A percentile compares a stretch with the other conserved stretches of the same genome.
Evolutionary conservation across 2,113 vertebrate species (phyloP).

Genomic region (Buteo buteo): DNA sequence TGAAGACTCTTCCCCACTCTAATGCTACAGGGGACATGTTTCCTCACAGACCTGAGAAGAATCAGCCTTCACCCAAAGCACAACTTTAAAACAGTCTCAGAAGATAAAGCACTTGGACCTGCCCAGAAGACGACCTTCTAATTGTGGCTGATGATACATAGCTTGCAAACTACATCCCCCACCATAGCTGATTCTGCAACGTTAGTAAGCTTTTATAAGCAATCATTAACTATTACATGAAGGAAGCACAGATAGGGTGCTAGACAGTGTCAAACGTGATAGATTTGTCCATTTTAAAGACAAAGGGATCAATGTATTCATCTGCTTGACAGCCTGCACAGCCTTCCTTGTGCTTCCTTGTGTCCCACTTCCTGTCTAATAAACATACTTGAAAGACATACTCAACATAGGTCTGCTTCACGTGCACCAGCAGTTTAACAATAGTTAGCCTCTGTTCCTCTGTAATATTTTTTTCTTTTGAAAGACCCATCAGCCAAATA

Average conservation of each 20-base stretch:
- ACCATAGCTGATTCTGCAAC: neutral
- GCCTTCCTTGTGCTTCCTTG: neutral
- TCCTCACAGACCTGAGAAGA: neutral
- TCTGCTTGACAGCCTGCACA: neutral
- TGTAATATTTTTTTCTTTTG: neutral
- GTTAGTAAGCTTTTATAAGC: neutral
- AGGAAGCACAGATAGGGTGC: neutral
- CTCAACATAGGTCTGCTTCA: neutral
- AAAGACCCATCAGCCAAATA: constrained; percentile 8
- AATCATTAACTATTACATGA: neutral
- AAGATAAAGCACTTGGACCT: neutral
- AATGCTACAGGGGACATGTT: neutral
- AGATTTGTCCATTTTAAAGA: neutral
- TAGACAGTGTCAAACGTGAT: neutral
- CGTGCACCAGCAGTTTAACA: neutral
- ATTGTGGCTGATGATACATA: neutral
- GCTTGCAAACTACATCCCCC: neutral
- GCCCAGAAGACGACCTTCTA: neutral
- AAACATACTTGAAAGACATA: neutral
- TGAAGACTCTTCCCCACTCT: neutral
- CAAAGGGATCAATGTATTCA: neutral
- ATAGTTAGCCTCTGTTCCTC: constrained; percentile 17
- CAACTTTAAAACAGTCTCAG: neutral
- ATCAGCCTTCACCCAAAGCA: neutral
- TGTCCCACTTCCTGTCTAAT: neutral